Evolutionary conservation across 2,888 invertebrate species (phyloP).

Genomic region (Macrophya annulata): DNA sequence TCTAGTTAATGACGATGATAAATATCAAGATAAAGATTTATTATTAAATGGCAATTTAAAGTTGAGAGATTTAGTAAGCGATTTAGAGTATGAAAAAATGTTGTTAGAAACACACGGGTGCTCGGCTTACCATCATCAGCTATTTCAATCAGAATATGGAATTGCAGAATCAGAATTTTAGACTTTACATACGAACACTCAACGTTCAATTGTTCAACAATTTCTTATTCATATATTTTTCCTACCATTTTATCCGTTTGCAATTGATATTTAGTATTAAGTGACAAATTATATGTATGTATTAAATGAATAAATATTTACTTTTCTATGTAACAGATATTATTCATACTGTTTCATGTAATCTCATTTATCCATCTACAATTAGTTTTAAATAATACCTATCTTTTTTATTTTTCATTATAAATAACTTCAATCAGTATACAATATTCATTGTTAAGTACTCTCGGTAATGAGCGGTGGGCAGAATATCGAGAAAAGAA

Average conservation of each 20-base stretch:
- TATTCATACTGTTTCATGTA: neutral
- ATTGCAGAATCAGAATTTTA: conserved; percentile 70
- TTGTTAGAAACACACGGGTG: conserved; percentile 86
- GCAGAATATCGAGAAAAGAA: neutral
- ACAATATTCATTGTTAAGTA: neutral
- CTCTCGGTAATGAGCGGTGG: neutral
- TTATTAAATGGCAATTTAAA: conserved; percentile 60
- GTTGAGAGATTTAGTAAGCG: conserved; percentile 55
- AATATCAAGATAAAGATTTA: conserved; percentile 54
- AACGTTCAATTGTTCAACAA: conserved; percentile 50
- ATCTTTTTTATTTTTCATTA: neutral
- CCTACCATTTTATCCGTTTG: conserved; percentile 38
- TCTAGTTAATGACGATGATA: conserved; percentile 63
- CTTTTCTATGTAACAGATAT: conserved; percentile 68
- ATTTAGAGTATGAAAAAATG: conserved; percentile 80
- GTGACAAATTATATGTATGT: conserved; percentile 62
- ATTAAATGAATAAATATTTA: conserved; percentile 73
- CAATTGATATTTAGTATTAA: conserved; percentile 31
- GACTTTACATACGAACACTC: conserved; percentile 34
- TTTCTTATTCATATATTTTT: conserved; percentile 40
- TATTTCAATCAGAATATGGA: conserved; percentile 65
- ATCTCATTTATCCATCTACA: neutral
- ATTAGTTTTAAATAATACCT: conserved; percentile 6
- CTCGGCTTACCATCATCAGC: conserved; percentile 81
- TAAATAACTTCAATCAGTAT: conserved; percentile 9